Evolutionary conservation across 2,888 invertebrate genomes (phyloP).

Genomic region (Drosophila differens): DNA sequence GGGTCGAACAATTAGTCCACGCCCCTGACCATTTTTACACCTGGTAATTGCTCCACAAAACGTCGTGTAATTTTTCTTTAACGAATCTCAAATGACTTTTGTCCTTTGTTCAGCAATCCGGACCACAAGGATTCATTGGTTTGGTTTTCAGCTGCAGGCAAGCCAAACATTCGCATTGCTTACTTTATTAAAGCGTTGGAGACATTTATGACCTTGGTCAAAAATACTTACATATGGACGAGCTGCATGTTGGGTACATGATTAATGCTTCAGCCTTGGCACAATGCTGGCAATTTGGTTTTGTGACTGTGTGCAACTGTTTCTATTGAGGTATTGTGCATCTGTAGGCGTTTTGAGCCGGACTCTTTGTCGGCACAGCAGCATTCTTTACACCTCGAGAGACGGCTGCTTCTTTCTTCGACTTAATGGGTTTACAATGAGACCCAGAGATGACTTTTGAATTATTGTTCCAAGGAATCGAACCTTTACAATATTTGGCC

Average conservation of each 20-base stretch:
- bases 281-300: constrained; percentile 51
- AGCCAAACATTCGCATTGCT: constrained; percentile 44
- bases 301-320: constrained; percentile 43
- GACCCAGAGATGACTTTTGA: constrained; percentile 63
- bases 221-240: not conserved
- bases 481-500: constrained; percentile 29
- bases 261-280: constrained; percentile 58
- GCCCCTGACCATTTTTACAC: constrained; percentile 79
- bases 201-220: constrained; percentile 71
- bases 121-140: constrained; percentile 49
- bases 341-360: constrained; percentile 65
- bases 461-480: constrained; percentile 49
- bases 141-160: constrained; percentile 45
- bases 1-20: constrained; percentile 81
- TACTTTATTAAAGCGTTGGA: constrained; percentile 53
- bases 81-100: constrained; percentile 81
- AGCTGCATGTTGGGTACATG: constrained; percentile 41
- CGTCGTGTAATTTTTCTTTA: constrained; percentile 82
- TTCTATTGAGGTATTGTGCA: constrained; percentile 74
- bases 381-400: constrained; percentile 66
- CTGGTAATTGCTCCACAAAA: constrained; percentile 83
- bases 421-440: constrained; percentile 70
- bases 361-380: constrained; percentile 68
- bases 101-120: constrained; percentile 44
- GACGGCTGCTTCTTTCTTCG: constrained; percentile 38